These are phyloP conservation scores for Machimus rusticus DNA, from an alignment of 2,888 invertebrate species.

Conservation along the genomic window DNA sequence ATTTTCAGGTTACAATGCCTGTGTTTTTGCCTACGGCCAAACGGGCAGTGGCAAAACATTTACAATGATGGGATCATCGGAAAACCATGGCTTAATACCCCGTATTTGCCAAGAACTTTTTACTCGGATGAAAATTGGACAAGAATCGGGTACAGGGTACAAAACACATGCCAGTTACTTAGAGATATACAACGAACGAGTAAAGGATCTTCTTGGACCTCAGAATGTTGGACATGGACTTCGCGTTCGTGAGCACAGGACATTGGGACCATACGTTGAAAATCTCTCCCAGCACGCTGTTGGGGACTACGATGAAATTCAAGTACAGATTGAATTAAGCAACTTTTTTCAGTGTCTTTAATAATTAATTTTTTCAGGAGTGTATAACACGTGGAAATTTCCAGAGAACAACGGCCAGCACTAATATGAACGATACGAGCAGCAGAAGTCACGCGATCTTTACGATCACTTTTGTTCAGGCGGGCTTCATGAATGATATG, in stretches of 20 bases:
- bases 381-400: constrained; percentile 82
- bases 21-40: constrained; percentile 91
- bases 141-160: constrained; percentile 82
- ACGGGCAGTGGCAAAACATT: constrained; percentile 91
- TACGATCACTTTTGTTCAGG: constrained; percentile 89
- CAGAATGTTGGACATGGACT: constrained; percentile 72
- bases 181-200: constrained; percentile 86
- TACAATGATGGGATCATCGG: constrained; percentile 88
- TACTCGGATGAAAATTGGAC: constrained; percentile 80
- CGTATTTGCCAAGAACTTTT: constrained; percentile 86
- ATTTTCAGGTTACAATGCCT: constrained; percentile 76
- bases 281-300: constrained; percentile 85
- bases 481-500: constrained; percentile 84
- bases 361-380: constrained; percentile 65
- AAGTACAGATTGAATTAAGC: constrained; percentile 64
- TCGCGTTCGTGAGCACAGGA: constrained; percentile 81
- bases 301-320: constrained; percentile 85
- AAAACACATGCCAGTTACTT: constrained; percentile 86
- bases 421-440: constrained; percentile 92
- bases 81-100: constrained; percentile 83
- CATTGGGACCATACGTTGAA: constrained; percentile 84
- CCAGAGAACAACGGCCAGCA: constrained; percentile 85
- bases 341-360: background rate
- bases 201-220: constrained; percentile 73
- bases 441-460: constrained; percentile 92